Evolutionary conservation across 2,113 vertebrate species (phyloP).

Genomic region (Callithrix jacchus): DNA sequence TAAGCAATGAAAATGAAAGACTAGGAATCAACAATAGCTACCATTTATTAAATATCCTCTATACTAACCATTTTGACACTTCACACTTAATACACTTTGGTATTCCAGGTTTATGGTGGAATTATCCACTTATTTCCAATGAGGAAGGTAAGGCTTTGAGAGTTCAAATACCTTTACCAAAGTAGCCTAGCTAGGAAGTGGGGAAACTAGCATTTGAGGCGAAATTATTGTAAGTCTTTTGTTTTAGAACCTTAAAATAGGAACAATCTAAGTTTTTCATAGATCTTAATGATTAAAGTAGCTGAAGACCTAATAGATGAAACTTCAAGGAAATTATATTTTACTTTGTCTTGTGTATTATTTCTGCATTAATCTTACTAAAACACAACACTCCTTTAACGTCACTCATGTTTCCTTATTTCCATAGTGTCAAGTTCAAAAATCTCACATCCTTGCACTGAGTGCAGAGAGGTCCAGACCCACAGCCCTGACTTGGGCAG

Average conservation of each 20-base stretch:
- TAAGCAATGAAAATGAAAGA: neutral
- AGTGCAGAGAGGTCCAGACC: neutral
- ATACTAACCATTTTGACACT: neutral
- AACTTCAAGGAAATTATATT: neutral
- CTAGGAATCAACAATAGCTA: neutral
- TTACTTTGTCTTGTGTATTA: neutral
- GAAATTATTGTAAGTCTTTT: neutral
- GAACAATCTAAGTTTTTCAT: neutral
- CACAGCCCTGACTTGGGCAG: too few relatives aligned
- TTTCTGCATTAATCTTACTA: neutral
- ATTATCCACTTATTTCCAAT: neutral
- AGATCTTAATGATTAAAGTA: neutral
- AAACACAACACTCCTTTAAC: neutral
- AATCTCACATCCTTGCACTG: neutral
- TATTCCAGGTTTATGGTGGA: neutral
- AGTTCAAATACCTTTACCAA: neutral
- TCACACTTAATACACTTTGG: neutral
- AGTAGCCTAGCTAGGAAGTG: neutral
- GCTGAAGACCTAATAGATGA: neutral
- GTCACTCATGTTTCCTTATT: neutral
- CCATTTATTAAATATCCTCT: neutral
- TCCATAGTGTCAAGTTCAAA: neutral
- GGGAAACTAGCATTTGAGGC: neutral
- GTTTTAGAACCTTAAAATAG: constrained; percentile 6
- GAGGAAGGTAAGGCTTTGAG: neutral